Percentiles rank a stretch among this genome's conserved stretches.
Conservation (phyloP, 2,113 vertebrate genomes). For the Brachyhypopomus gauderio region DNA sequence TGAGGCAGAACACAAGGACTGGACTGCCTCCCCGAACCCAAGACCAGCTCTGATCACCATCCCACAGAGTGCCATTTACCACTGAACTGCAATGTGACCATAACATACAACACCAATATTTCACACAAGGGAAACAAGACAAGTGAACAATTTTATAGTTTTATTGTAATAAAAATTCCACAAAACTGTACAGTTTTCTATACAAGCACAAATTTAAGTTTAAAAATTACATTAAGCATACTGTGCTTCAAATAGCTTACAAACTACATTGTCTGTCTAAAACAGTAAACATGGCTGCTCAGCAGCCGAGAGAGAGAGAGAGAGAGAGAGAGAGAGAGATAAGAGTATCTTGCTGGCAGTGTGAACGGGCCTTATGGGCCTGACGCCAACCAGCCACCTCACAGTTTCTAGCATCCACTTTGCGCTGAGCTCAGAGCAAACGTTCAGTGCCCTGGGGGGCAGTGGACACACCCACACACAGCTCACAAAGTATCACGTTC, state of each 20-base stretch:
- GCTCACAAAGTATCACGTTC: neutral
- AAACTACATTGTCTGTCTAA: slow-evolving; percentile 55
- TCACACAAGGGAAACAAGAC: neutral
- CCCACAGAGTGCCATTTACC: too few relatives aligned
- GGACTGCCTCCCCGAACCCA: too few relatives aligned
- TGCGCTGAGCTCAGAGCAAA: too few relatives aligned
- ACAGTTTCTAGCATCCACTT: slow-evolving; percentile 32
- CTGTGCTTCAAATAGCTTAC: slow-evolving; percentile 56
- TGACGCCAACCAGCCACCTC: slow-evolving; percentile 39
- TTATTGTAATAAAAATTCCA: slow-evolving; percentile 65
- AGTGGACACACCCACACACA: too few relatives aligned
- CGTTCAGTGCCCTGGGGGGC: too few relatives aligned
- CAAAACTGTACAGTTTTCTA: slow-evolving; percentile 64
- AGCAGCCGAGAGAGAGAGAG: slow-evolving; percentile 54
- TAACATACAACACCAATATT: too few relatives aligned
- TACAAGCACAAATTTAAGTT: slow-evolving; percentile 59
- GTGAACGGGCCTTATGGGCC: slow-evolving; percentile 27
- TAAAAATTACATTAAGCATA: slow-evolving; percentile 54
- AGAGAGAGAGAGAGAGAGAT: slow-evolving; percentile 10
- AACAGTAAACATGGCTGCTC: slow-evolving; percentile 61
- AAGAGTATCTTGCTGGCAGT: slow-evolving; percentile 29
- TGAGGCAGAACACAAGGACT: neutral
- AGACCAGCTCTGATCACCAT: too few relatives aligned
- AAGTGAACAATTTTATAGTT: slow-evolving; percentile 47
- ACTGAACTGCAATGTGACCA: too few relatives aligned